Percentiles rank a stretch among this genome's conserved stretches.
These are phyloP conservation scores for Zoanthus solanderi DNA, from an alignment of 92 coral and sea anemone species.

Conservation along the genomic window DNA sequence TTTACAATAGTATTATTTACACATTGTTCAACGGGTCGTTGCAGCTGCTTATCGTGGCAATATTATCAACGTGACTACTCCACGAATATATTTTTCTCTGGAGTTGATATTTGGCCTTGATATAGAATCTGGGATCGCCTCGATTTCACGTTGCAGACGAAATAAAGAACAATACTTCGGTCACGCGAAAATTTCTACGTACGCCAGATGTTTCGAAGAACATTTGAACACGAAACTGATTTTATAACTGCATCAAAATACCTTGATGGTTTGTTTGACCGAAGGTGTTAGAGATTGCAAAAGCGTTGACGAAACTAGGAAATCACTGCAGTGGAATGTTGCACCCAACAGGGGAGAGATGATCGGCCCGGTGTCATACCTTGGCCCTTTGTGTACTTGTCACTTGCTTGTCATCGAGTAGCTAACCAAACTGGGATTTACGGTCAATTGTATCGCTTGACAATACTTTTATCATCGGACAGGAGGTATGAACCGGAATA, in stretches of 20 bases:
- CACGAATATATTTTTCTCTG: too few relatives aligned
- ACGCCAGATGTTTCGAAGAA: background rate
- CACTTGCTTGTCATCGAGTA: background rate
- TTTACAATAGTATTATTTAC: too few relatives aligned
- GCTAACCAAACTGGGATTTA: background rate
- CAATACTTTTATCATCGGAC: background rate
- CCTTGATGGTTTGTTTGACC: background rate
- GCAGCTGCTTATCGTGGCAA: background rate
- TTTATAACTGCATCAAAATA: background rate
- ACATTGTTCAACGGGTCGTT: background rate
- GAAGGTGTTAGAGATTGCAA: slow-evolving; percentile 19
- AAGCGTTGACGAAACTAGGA: background rate
- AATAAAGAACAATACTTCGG: background rate
- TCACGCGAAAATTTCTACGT: background rate
- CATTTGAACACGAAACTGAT: background rate
- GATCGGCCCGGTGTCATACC: background rate
- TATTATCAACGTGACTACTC: background rate
- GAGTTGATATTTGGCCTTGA: too few relatives aligned
- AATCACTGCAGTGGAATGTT: background rate
- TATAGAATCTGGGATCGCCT: background rate
- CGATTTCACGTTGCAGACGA: slow-evolving; percentile 4
- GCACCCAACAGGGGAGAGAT: background rate
- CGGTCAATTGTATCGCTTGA: background rate
- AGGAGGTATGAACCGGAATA: background rate
- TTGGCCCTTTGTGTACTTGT: slow-evolving; percentile 7